phyloP scores from a whole-genome alignment of 2,888 invertebrate species.

The Tiphia femorata region DNA sequence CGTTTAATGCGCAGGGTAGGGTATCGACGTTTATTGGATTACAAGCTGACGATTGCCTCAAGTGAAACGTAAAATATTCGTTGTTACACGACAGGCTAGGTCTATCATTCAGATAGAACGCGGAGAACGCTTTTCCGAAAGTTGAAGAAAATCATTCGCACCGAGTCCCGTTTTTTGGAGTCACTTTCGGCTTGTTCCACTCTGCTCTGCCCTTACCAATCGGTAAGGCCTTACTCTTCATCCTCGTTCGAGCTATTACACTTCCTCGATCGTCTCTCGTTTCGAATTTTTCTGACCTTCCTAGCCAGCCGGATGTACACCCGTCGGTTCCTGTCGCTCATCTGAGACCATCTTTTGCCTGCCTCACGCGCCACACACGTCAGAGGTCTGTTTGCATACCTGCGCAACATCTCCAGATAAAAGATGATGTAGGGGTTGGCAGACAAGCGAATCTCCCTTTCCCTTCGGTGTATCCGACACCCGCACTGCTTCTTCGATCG shows the following conservation, averaged over 20 bases:
- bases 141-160: too few relatives aligned
- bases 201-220: too few relatives aligned
- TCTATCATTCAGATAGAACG: too few relatives aligned
- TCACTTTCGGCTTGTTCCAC: too few relatives aligned
- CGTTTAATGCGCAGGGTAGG: too few relatives aligned
- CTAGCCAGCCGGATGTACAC: slow-evolving; percentile 41
- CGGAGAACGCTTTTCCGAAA: too few relatives aligned
- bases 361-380: slow-evolving; percentile 52
- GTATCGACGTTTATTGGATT: too few relatives aligned
- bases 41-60: too few relatives aligned
- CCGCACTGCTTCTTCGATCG: slow-evolving; percentile 6
- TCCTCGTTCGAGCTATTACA: background rate
- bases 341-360: slow-evolving; percentile 50
- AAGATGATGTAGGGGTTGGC: slow-evolving; percentile 57
- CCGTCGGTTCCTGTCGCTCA: slow-evolving; percentile 40
- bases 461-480: background rate
- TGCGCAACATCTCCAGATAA: slow-evolving; percentile 51
- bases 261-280: slow-evolving; percentile 22
- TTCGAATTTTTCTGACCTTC: slow-evolving; percentile 6
- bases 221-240: too few relatives aligned
- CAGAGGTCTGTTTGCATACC: slow-evolving; percentile 38
- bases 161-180: too few relatives aligned
- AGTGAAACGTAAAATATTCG: too few relatives aligned
- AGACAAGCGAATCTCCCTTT: slow-evolving; percentile 24
- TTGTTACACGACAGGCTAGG: too few relatives aligned